phyloP scores from a whole-genome alignment of 1,140 invertebrate genomes.

The Epicauta chinensis region DNA sequence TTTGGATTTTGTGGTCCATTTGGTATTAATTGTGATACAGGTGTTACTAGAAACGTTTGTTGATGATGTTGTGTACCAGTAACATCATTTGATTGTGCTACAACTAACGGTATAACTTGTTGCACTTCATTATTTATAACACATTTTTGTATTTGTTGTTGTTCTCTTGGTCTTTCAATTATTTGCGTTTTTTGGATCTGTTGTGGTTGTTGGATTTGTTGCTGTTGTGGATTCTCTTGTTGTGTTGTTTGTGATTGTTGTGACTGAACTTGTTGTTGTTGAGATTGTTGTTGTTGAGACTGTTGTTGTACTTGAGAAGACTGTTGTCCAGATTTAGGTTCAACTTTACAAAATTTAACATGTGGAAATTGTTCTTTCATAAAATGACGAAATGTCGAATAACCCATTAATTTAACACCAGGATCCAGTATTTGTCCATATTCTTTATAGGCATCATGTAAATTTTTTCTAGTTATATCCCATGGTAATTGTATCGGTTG shows the following conservation, averaged over 20 bases:
- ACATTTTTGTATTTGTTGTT: conserved; percentile 51
- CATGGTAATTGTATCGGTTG: conserved; percentile 56
- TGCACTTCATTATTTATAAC: conserved; percentile 42
- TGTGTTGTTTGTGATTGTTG: conserved; percentile 38
- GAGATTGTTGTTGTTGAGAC: conserved; percentile 41
- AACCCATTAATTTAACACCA: conserved; percentile 67
- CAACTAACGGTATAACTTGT: conserved; percentile 55
- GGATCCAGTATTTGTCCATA: conserved; percentile 61
- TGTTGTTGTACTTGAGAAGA: conserved; percentile 46
- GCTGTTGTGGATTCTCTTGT: conserved; percentile 47
- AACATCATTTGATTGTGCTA: conserved; percentile 44
- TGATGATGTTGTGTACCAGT: conserved; percentile 39
- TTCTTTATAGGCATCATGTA: conserved; percentile 66
- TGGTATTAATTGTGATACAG: conserved; percentile 51
- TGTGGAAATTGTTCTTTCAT: conserved; percentile 76
- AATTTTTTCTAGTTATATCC: conserved; percentile 63
- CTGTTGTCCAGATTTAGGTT: conserved; percentile 47
- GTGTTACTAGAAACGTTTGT: conserved; percentile 54
- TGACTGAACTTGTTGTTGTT: conserved; percentile 43
- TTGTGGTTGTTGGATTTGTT: conserved; percentile 46
- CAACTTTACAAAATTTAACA: conserved; percentile 65
- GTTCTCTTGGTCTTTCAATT: conserved; percentile 44
- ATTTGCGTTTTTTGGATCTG: conserved; percentile 45
- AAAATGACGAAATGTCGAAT: conserved; percentile 71
- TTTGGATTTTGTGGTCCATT: conserved; percentile 36